phyloP scores from a whole-genome alignment of 1,140 invertebrate genomes.

The Solenopsis fugax region DNA sequence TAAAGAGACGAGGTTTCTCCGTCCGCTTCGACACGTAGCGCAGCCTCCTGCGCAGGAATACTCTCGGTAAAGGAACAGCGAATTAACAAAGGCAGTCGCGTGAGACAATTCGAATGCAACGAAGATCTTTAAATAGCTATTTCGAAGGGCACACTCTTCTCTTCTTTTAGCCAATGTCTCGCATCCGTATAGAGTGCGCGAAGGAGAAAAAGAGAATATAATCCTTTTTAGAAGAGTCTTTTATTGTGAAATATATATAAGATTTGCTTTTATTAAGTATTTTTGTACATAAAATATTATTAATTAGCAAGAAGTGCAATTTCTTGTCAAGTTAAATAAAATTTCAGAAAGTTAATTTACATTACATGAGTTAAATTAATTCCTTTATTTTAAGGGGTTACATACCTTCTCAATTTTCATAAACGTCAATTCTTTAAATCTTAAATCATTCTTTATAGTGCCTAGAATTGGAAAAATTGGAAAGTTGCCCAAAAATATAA shows the following conservation, averaged over 20 bases:
- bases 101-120: conserved; percentile 72
- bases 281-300: background rate
- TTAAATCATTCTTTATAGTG: too few relatives aligned
- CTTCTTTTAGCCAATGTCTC: conserved; percentile 40
- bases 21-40: conserved; percentile 27
- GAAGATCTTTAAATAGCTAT: conserved; percentile 76
- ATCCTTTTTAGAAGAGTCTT: conserved; percentile 25
- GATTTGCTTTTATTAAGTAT: background rate
- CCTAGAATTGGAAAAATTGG: too few relatives aligned
- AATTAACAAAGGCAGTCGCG: conserved; percentile 63
- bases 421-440: too few relatives aligned
- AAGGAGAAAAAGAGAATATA: conserved; percentile 6
- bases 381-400: background rate
- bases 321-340: background rate
- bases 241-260: background rate
- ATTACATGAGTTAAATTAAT: background rate
- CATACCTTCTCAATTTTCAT: too few relatives aligned
- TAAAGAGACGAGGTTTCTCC: conserved; percentile 55
- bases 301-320: background rate
- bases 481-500: too few relatives aligned
- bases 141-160: conserved; percentile 51
- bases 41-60: conserved; percentile 38
- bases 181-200: conserved; percentile 39
- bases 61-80: conserved; percentile 64
- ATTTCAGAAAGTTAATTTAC: background rate